Evolutionary conservation across 2,888 invertebrate species (phyloP).

Genomic region (Rhimphoctona megacephalus): DNA sequence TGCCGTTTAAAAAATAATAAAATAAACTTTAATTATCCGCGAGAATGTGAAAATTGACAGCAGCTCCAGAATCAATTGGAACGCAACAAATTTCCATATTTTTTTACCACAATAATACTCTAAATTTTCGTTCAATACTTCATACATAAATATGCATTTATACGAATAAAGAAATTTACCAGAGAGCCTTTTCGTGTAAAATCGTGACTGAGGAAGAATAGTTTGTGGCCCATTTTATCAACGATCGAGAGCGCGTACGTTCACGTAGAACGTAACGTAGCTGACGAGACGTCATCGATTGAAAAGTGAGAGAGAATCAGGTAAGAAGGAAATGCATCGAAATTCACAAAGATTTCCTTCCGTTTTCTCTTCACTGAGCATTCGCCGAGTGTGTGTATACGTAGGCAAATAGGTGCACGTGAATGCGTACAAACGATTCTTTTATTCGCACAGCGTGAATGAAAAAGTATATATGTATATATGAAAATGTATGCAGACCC

Average conservation of each 20-base stretch:
- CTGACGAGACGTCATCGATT: constrained; percentile 1
- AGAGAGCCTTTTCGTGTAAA: neutral
- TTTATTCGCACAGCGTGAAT: neutral
- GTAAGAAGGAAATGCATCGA: constrained; percentile 30
- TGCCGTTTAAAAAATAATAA: neutral
- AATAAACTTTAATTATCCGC: neutral
- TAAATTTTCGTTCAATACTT: neutral
- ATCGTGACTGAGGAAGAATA: neutral
- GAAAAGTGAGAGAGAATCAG: constrained; percentile 21
- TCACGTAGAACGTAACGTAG: neutral
- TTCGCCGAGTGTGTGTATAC: constrained; percentile 23
- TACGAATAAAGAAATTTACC: neutral
- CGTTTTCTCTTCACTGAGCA: constrained; percentile 41
- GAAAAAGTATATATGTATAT: neutral
- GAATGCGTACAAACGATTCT: constrained; percentile 13
- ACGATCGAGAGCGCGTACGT: constrained; percentile 19
- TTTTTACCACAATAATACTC: neutral
- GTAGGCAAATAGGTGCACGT: constrained; percentile 8
- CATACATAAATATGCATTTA: neutral
- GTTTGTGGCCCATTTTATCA: constrained; percentile 25
- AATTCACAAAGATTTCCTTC: constrained; percentile 58
- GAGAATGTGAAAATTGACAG: neutral
- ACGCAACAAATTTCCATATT: neutral
- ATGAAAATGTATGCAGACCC: neutral
- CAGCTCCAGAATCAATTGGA: neutral